These are phyloP conservation scores for Emys orbicularis DNA, from an alignment of 2,797 vertebrate species.

Conservation along the genomic window DNA sequence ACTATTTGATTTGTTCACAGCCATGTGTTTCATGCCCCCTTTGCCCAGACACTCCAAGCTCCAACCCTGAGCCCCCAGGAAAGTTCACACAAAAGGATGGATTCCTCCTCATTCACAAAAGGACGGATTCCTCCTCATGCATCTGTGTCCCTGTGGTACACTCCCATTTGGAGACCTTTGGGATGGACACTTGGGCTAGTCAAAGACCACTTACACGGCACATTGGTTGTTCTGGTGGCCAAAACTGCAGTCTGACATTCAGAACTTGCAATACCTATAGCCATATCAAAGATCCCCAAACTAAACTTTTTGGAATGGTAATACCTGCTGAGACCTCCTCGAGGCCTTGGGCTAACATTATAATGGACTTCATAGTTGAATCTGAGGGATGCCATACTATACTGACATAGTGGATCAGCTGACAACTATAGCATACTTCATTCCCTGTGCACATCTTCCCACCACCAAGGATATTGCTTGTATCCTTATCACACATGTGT, in stretches of 20 bases:
- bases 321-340: too few relatives aligned
- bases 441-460: too few relatives aligned
- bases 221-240: neutral
- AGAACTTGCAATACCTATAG: too few relatives aligned
- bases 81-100: neutral
- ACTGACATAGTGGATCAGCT: too few relatives aligned
- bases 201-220: neutral
- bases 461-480: too few relatives aligned
- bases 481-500: neutral
- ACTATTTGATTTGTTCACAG: neutral
- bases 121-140: neutral
- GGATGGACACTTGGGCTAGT: neutral
- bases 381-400: too few relatives aligned
- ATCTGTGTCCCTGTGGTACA: neutral
- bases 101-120: neutral
- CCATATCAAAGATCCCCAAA: too few relatives aligned
- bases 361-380: too few relatives aligned
- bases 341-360: too few relatives aligned
- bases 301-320: too few relatives aligned
- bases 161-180: neutral
- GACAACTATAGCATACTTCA: too few relatives aligned
- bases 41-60: neutral
- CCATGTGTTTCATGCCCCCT: neutral
- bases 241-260: neutral
- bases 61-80: neutral